Base-by-base conservation (phyloP, 2,113 vertebrate genomes). In the Prunella fulvescens region DNA sequence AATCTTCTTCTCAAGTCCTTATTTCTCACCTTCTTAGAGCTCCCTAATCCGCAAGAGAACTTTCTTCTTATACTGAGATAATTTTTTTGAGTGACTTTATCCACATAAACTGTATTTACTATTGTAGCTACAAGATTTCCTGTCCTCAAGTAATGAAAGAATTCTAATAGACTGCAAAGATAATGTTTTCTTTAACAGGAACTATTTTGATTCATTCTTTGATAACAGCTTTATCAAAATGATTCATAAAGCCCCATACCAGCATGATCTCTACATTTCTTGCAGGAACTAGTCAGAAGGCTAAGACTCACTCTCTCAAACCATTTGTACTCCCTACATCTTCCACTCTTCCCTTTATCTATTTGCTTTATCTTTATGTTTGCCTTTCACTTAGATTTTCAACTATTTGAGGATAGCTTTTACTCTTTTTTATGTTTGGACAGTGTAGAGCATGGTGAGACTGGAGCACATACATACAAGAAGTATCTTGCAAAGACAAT, bases 351-450 rank as follows among this genome's bases (percentile, higher is more conserved):
- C 66, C 78, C 28, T 88, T 89, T 89, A 87, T 89, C 86, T 95
- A 45, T 91, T 94, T 94, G 73, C 62, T 95, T 89, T 88, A 94
- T 86, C 91, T 90, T 95, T 94, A 84, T 87, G 66, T 42, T 94
- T 94, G 78, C 50, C 54, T 95, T 91, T 91, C 78, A 84, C 81
- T 94, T 82, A 91, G 57, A 81, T 87, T 92, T 92, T 91, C 91
- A 88, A 73, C 74, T 90, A 53, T 91, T 91, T 94, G 93, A 89
- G 81, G 70, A 71, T 80, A 54, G 74, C 53, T 89, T 95, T 76
- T 65, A 91, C 39, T 91, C 84, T 94, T 60, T 78, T 95, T 94
- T 95, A 69, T 91, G 60, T 85, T 91, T 95, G 90, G 50, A 77
- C 81, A 87, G 66, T 6, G 45, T 60, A 60, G 17, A 81, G 65